These are phyloP conservation scores for Sminthurinus aureus DNA, from an alignment of 2,888 invertebrate genomes.

Conservation along the genomic window DNA sequence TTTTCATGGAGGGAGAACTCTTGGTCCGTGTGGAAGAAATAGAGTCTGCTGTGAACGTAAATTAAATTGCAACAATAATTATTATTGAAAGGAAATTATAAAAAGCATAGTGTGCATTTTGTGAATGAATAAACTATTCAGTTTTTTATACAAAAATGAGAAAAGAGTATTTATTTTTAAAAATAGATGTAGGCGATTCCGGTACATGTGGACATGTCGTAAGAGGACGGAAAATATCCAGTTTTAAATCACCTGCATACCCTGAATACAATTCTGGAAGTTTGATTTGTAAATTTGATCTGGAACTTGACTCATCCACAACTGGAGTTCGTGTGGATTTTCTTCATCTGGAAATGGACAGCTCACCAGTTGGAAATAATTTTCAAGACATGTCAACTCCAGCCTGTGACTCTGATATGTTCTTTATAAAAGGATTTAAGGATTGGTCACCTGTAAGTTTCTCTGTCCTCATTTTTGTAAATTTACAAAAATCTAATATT, in stretches of 20 bases:
- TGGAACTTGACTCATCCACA: constrained; percentile 45
- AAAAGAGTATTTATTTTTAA: not conserved
- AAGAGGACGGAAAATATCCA: constrained; percentile 40
- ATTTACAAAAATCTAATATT: constrained; percentile 3
- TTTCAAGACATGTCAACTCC: constrained; percentile 44
- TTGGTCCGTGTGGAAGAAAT: constrained; percentile 43
- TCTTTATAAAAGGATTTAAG: constrained; percentile 52
- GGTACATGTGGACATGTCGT: constrained; percentile 45
- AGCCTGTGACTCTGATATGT: constrained; percentile 52
- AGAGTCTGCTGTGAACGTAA: constrained; percentile 47
- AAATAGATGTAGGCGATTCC: constrained; percentile 19
- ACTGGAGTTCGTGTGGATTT: constrained; percentile 52
- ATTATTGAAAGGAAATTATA: constrained; percentile 9
- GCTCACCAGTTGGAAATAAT: constrained; percentile 41
- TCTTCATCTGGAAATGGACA: constrained; percentile 50
- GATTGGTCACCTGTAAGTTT: constrained; percentile 45
- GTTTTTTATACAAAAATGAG: no score
- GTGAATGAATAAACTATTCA: no score
- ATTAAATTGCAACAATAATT: not conserved
- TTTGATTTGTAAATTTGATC: constrained; percentile 48
- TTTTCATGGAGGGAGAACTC: constrained; percentile 41
- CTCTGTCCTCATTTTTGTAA: not conserved
- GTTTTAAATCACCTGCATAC: constrained; percentile 50
- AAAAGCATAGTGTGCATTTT: no score
- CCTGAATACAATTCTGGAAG: constrained; percentile 45